phyloP scores from a whole-genome alignment of 2,888 invertebrate species.

The Pyrgus malvae region DNA sequence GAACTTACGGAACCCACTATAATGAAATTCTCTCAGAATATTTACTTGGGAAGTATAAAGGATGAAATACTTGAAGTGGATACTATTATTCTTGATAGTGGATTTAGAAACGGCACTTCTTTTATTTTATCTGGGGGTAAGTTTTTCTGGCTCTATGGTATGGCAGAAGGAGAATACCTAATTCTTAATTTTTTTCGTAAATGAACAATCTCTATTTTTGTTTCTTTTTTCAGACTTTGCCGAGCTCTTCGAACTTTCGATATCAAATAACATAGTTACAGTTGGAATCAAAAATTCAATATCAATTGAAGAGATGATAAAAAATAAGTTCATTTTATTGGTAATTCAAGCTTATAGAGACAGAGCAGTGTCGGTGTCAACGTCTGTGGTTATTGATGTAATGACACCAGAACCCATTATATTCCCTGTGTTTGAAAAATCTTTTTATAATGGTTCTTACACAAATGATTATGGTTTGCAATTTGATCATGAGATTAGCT shows the following conservation, averaged over 20 bases:
- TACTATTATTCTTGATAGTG: conserved; percentile 47
- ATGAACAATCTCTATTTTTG: no score
- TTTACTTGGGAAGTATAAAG: conserved; percentile 49
- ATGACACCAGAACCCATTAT: conserved; percentile 37
- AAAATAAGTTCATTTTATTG: conserved; percentile 49
- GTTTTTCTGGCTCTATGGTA: no score
- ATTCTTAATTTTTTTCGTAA: no score
- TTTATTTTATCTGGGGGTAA: conserved; percentile 55
- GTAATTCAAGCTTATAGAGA: conserved; percentile 54
- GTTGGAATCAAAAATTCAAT: conserved; percentile 38
- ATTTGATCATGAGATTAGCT: conserved; percentile 43
- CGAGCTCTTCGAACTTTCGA: conserved; percentile 41
- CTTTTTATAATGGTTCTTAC: conserved; percentile 51
- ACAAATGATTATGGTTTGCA: conserved; percentile 40
- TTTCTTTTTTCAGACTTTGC: conserved; percentile 52
- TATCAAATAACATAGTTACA: conserved; percentile 39
- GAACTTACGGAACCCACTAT: conserved; percentile 51
- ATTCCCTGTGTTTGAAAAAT: conserved; percentile 44
- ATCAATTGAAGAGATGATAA: conserved; percentile 40
- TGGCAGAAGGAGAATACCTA: no score
- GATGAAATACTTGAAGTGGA: conserved; percentile 41
- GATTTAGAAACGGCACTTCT: conserved; percentile 44
- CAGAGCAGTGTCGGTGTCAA: conserved; percentile 48
- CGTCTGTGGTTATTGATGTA: conserved; percentile 50
- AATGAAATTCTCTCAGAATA: conserved; percentile 52